Conservation (phyloP, 2,797 vertebrate genomes). For the Channallabes apus region DNA sequence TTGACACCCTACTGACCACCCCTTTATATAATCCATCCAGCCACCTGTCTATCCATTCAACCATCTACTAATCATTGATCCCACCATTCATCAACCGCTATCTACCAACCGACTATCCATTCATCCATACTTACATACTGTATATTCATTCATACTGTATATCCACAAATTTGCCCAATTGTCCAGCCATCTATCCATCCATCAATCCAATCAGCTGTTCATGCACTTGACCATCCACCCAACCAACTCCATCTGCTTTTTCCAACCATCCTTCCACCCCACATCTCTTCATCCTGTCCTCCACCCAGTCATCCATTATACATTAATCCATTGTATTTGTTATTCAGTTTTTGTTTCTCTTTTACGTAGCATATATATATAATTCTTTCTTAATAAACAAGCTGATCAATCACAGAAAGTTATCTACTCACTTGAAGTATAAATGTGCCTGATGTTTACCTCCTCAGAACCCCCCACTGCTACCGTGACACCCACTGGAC, state of each 20-base stretch:
- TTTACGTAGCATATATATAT: too few relatives aligned
- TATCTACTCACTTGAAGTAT: neutral
- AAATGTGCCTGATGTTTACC: neutral
- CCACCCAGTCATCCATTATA: neutral
- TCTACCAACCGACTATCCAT: neutral
- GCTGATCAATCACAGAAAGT: conserved; percentile 77
- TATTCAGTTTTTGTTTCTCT: too few relatives aligned
- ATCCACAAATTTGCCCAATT: neutral
- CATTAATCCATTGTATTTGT: neutral
- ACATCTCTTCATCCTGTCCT: neutral
- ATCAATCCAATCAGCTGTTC: neutral
- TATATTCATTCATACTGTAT: neutral
- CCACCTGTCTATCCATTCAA: neutral
- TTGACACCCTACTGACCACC: neutral
- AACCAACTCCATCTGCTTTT: neutral
- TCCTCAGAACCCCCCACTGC: conserved; percentile 78
- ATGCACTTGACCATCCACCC: neutral
- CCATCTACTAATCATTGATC: neutral
- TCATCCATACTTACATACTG: neutral
- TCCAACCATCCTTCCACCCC: neutral
- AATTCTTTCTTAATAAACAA: too few relatives aligned
- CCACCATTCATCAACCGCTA: neutral
- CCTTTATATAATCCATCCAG: too few relatives aligned
- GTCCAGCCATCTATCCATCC: neutral
- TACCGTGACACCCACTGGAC: conserved; percentile 84